Evolutionary conservation across 2,113 vertebrate genomes (phyloP), one percentile per base, ranked within the genome.

Genomic region (Nothobranchius furzeri): DNA sequence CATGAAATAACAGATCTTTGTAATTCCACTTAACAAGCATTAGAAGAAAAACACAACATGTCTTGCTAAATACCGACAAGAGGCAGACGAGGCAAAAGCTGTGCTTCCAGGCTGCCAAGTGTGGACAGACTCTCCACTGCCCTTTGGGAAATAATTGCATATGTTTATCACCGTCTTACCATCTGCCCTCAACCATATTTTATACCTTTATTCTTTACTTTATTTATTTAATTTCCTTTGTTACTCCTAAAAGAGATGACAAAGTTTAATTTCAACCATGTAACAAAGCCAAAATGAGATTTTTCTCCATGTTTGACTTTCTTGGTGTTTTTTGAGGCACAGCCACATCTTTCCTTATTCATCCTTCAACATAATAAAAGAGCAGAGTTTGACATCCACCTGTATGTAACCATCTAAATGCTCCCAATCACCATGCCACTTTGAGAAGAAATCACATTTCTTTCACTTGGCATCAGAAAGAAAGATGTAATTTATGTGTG

Each of bases 401-500:
- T 63, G 42, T n/a, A 42, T 57, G 25, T 14, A 56, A 70, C 66
- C 37, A 58, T 66, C 24, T 24, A 12, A 66, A 69, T 60, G 30
- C 56, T 82, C 64, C 57, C 24, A 47, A 52, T 67, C 43, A 49
- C n/a, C 56, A 58, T 61, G 25, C 20, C 15, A 72, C 68, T 68
- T 58, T 11, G 12, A 60, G 42, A 62, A 42, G 63, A 72, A 57
- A 61, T 43, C n/a, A 36, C 37, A 37, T 70, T 60, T 73, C 51
- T 82, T 43, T 73, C 69, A 43, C 30, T 43, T 49, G 15, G 61
- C 70, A 77, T 81, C 17, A 64, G 68, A 65, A 43, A 64, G 75
- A 75, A 48, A 45, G 46, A 50, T 37, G 60, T 79, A 78, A 85
- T 84, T 89, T 79, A 85, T 77, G 81, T 66, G 70, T 73, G 65